Conservation (phyloP, 2,113 vertebrate species). For the Trachemys scripta region DNA sequence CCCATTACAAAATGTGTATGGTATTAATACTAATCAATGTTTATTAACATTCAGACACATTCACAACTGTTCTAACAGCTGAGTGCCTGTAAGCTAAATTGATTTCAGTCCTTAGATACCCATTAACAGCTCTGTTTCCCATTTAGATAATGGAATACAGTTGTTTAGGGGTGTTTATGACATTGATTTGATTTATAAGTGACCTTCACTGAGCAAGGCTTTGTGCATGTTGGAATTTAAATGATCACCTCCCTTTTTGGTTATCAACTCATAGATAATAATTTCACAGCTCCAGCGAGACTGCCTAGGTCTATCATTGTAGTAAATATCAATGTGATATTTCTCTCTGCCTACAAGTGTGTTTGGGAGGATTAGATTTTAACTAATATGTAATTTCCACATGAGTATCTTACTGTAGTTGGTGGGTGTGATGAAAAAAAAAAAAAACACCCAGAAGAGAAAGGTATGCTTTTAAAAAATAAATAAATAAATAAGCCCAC, state of each 20-base stretch:
- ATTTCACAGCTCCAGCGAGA: constrained; percentile 28
- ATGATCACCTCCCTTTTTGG: constrained; percentile 21
- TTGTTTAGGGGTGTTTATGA: constrained; percentile 73
- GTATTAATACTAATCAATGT: constrained; percentile 80
- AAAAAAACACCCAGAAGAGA: background rate
- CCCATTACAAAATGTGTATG: constrained; percentile 61
- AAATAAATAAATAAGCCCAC: constrained; percentile 23
- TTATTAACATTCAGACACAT: constrained; percentile 77
- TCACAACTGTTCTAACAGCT: constrained; percentile 79
- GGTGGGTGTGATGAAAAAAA: background rate
- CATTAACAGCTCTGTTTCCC: constrained; percentile 71
- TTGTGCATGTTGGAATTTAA: constrained; percentile 49
- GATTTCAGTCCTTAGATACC: constrained; percentile 74
- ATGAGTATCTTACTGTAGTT: background rate
- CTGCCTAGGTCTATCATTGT: constrained; percentile 5
- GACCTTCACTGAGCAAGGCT: constrained; percentile 69
- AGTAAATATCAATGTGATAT: background rate
- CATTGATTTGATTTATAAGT: constrained; percentile 76
- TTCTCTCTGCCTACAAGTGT: background rate
- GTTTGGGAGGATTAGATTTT: background rate
- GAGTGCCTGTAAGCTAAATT: constrained; percentile 77
- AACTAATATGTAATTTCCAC: background rate
- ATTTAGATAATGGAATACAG: constrained; percentile 76
- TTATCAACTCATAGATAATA: constrained; percentile 34
- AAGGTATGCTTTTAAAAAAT: constrained; percentile 23